Evolutionary conservation across 2,888 invertebrate species (phyloP), one percentile per base, ranked within the genome.

Genomic region (Drosophila neoperkinsi): DNA sequence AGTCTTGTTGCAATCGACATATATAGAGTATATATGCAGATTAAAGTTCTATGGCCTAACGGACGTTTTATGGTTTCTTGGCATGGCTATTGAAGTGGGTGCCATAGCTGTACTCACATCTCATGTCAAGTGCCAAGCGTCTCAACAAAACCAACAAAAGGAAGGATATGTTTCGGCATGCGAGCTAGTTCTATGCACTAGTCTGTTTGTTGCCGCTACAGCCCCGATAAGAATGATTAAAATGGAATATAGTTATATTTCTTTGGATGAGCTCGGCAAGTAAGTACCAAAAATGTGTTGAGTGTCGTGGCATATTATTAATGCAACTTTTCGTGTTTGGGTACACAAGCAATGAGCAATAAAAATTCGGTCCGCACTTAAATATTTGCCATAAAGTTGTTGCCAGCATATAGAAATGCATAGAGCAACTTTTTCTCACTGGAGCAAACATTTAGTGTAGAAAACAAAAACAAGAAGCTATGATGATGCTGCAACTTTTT

Each of bases 401-500:
- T 79, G 57, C 68, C 36, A 31, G 53, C 56, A 36, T 21, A 21
- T 21, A 55, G 49, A 60, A 71, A 76, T 71, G 82, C 77, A 81
- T 77, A 81, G 78, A 74, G 67, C 69, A 84, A 86, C 74, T 84
- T 84, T 84, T 77, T 51, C 61, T 52, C 58, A 71, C 71, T 74
- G 53, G 59, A 50, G 66, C 78, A 74, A 73, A 66, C 65, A 67
- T 21, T 56, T 38, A 60, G 11, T 30, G 21, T 46, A 46, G 46
- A 41, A 38, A 46, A 34, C 3, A 57, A 57, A 43, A 65, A 77
- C 52, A 58, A 68, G 53, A 61, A 71, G 60, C 79, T 62, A 65
- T 83, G 85, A 85, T 84, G 84, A 84, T 83, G 84, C 61, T 81
- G 84, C 83, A 85, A 84, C 79, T 84, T 83, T 84, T 84, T 80